Evolutionary conservation across 2,888 invertebrate species (phyloP).

Genomic region (Clusia tigrina): DNA sequence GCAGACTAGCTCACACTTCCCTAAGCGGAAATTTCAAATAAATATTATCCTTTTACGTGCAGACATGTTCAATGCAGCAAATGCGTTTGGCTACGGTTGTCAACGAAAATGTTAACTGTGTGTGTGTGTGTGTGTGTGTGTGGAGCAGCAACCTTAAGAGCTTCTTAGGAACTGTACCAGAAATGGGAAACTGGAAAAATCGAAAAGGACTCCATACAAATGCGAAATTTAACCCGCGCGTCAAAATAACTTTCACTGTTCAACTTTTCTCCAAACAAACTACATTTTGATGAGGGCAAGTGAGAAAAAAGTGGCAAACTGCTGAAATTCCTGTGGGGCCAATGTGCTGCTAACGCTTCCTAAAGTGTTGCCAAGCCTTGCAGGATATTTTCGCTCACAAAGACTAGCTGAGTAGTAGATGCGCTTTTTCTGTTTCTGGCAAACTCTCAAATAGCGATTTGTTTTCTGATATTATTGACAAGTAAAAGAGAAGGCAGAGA

Average conservation of each 20-base stretch:
- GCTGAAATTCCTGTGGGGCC: too few relatives aligned
- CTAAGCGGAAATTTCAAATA: background rate
- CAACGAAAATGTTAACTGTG: background rate
- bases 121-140: too few relatives aligned
- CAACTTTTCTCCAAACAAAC: constrained; percentile 1
- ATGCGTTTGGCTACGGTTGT: background rate
- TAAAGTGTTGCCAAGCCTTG: background rate
- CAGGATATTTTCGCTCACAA: background rate
- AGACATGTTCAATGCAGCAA: background rate
- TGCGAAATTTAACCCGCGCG: background rate
- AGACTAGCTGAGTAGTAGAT: background rate
- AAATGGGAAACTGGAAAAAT: background rate
- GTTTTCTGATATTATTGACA: constrained; percentile 4
- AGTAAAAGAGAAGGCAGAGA: background rate
- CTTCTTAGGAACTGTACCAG: background rate
- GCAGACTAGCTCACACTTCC: background rate
- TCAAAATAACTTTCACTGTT: constrained; percentile 1
- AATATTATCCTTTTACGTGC: background rate
- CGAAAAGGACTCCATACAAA: background rate
- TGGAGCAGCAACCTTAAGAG: background rate
- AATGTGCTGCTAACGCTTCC: background rate
- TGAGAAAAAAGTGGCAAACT: background rate
- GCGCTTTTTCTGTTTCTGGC: background rate
- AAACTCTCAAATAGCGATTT: background rate
- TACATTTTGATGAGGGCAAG: background rate